Evolutionary conservation across 2,888 invertebrate species (phyloP).

Genomic region (Harpagoxenus sublaevis): DNA sequence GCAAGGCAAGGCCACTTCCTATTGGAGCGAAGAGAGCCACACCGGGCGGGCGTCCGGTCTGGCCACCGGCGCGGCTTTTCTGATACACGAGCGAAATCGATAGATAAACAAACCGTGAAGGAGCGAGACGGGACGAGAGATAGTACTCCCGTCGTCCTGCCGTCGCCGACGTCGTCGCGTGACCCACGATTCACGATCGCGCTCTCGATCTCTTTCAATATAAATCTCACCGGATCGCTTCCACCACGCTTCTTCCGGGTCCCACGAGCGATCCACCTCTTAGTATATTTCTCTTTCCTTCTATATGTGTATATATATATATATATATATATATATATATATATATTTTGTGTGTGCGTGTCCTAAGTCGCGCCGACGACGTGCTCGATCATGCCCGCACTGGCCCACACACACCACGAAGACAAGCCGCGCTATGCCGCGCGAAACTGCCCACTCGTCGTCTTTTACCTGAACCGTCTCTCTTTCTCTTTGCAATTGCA

Average conservation of each 20-base stretch:
- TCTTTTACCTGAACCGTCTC: background rate
- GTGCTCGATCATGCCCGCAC: slow-evolving; percentile 39
- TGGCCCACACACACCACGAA: background rate
- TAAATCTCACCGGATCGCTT: background rate
- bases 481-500: too few relatives aligned
- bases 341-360: background rate
- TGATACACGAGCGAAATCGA: slow-evolving; percentile 55
- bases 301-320: background rate
- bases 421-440: slow-evolving; percentile 26
- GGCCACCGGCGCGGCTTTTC: slow-evolving; percentile 43
- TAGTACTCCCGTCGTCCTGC: background rate
- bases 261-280: background rate
- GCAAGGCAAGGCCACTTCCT: slow-evolving; percentile 38
- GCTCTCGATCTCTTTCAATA: background rate
- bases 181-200: slow-evolving; percentile 21
- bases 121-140: slow-evolving; percentile 13
- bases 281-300: background rate
- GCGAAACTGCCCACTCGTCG: background rate
- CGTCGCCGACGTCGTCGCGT: background rate
- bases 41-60: slow-evolving; percentile 32
- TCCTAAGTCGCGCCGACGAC: background rate
- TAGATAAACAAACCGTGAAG: slow-evolving; percentile 65
- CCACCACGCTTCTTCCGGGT: background rate
- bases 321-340: background rate
- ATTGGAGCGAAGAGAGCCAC: slow-evolving; percentile 8